Evolutionary conservation across 1,140 invertebrate genomes (phyloP), one percentile per base, ranked within the genome.

Genomic region (Musca domestica): DNA sequence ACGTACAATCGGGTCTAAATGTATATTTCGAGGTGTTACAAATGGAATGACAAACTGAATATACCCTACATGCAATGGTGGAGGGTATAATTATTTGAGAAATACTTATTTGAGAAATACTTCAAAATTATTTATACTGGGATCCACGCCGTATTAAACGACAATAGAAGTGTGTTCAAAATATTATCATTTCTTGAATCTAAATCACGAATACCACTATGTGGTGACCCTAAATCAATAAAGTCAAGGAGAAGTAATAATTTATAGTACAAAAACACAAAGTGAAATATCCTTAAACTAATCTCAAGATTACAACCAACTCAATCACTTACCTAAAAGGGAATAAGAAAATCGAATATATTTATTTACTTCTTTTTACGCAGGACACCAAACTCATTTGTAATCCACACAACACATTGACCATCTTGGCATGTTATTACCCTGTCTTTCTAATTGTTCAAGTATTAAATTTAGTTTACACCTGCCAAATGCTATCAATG

Each of bases 391-490:
- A 41, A 41, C 34, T 41, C 34, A 30, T 58, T 58, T 58, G 27
- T 58, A 58, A 58, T 58, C 54, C 14, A 27, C 3, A 58, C 34
- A 12, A 41, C 34, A 41, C 12, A 14, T 58, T 20, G 25, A 14
- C 2, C 25, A 15, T 3, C 5, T 58, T 17, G 15, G 10, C 9
- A n/a, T 58, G 12, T 54, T 54, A 41, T 58, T 30, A 7, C 27
- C n/a, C 2, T 58, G 54, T 58, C 15, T 30, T n/a, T 58, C 25
- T 58, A 58, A 58, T 30, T 58, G 54, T 58, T 27, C 10, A 58
- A 27, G 23, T 17, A 58, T 58, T 58, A 58, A 58, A 58, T 30
- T 27, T 58, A 27, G 54, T 58, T 58, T 58, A 58, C 54, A 58
- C 54, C 54, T 58, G 54, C 54, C 54, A 27, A 25, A 14, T 30